Base-by-base conservation (phyloP, 1,140 invertebrate genomes). In the Rhagoletis zephyria region DNA sequence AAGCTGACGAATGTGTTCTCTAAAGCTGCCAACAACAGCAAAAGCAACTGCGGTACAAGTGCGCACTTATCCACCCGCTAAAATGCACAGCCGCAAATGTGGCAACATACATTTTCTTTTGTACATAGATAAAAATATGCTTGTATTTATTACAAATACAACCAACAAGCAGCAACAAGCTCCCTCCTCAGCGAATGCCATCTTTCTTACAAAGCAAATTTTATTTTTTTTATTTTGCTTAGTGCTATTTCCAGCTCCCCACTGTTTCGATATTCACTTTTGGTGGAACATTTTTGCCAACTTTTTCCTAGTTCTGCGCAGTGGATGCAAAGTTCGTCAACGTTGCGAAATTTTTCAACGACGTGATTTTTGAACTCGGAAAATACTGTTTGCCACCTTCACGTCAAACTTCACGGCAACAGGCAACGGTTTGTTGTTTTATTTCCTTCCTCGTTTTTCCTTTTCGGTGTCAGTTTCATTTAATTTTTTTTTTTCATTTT, bases 401-500 rank as follows among this genome's bases (percentile, higher is more conserved):
- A 10, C 10, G 51, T 10, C 5, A 56, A 56, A 56, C 10, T 56
- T 56, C 51, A 56, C 2, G 5, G 5, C 4, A 4, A n/a, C 16
- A 30, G 19, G n/a, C 64, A 19, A 30, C 10, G 16, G 40, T 16
- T 64, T 64, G 63, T 5, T 10, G 63, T 64, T 63, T 63, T 63
- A 67, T 30, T 9, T 67, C 30, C 9, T 67, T 19, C 48, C 19
- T n/a, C 48, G 30, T 81, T 81, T 30, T 56, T 56, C 48, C n/a
- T 81, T 81, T 81, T 81, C 48, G 74, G 45, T 81, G 74, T 56
- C 74, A 81, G 74, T 81, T 85, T 87, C 61, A 81, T 87, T 30
- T 0, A 30, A 30, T 30, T 87, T 87, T 65, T 45, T 65, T 45
- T 65, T 87, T 59, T 61, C 59, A 85, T 12, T 85, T 51, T 70